phyloP scores from a whole-genome alignment of 2,113 vertebrate species.

The Rhabdornis inornatus region DNA sequence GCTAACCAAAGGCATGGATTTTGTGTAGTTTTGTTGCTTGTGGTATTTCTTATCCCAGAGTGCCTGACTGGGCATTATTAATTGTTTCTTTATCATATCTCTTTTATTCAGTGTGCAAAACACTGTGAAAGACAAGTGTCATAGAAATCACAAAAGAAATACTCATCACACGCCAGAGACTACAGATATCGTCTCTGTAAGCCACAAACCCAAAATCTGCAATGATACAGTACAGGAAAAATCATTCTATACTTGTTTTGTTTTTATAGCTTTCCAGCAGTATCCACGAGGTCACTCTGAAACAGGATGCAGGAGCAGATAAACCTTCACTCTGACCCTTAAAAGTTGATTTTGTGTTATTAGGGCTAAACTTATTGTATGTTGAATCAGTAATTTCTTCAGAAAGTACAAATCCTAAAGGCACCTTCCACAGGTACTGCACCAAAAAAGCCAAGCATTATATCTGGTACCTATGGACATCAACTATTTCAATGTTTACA shows the following conservation, averaged over 20 bases:
- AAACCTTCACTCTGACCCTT: background rate
- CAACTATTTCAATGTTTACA: background rate
- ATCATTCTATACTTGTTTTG: background rate
- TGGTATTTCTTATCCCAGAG: background rate
- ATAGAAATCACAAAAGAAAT: background rate
- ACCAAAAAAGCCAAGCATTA: background rate
- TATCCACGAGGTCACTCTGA: accelerated
- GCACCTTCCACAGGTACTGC: background rate
- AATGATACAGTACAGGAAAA: background rate
- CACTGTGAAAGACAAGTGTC: background rate
- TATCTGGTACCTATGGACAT: background rate
- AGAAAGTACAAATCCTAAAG: background rate
- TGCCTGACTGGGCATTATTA: background rate
- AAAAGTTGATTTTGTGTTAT: background rate
- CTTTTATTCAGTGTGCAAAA: background rate
- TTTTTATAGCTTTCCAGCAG: background rate
- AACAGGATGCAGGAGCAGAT: background rate
- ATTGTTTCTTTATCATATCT: background rate
- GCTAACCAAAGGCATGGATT: background rate
- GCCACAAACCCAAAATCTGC: background rate
- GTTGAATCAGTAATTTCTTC: background rate
- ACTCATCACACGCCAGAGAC: background rate
- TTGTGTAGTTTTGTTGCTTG: background rate
- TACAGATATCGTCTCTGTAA: background rate
- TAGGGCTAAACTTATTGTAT: background rate